Percentiles rank a stretch among this genome's conserved stretches.
Conservation (phyloP, 2,113 vertebrate genomes). For the Tinamus guttatus region DNA sequence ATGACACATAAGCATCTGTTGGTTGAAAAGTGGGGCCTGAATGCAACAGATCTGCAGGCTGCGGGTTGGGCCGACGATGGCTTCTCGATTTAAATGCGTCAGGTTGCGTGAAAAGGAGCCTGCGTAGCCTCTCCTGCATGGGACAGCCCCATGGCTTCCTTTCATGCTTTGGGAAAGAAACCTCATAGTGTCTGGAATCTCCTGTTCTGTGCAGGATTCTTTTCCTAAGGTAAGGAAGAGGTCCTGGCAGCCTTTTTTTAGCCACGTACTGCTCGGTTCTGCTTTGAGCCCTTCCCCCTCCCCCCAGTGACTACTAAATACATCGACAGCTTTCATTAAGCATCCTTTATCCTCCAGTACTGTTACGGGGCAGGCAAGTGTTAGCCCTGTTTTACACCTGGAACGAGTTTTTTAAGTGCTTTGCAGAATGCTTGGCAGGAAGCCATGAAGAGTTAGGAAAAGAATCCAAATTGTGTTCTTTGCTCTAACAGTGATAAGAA, state of each 20-base stretch:
- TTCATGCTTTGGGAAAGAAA: not conserved
- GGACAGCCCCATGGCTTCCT: not conserved
- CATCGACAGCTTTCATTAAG: not conserved
- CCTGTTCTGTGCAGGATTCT: not conserved
- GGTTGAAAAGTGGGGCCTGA: not conserved
- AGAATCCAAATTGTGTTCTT: conserved; percentile 18
- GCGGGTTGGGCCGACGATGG: not conserved
- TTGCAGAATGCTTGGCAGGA: conserved; percentile 25
- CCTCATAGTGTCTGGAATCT: not conserved
- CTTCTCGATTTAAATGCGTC: rapidly evolving
- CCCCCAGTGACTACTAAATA: rapidly evolving
- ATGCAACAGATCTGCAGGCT: not conserved
- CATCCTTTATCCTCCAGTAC: not conserved
- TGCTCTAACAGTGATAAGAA: not conserved
- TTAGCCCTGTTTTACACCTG: not conserved
- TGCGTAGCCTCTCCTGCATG: not conserved
- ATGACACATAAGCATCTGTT: not conserved
- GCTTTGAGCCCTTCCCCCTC: not conserved
- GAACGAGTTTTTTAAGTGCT: conserved; percentile 3
- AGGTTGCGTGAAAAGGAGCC: not conserved
- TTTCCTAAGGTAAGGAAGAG: not conserved
- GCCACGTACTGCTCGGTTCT: not conserved
- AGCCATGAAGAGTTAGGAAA: not conserved
- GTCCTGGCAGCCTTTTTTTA: not conserved
- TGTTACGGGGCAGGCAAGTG: not conserved